Evolutionary conservation across 2,888 invertebrate species (phyloP).

Genomic region (Plusia festucae): DNA sequence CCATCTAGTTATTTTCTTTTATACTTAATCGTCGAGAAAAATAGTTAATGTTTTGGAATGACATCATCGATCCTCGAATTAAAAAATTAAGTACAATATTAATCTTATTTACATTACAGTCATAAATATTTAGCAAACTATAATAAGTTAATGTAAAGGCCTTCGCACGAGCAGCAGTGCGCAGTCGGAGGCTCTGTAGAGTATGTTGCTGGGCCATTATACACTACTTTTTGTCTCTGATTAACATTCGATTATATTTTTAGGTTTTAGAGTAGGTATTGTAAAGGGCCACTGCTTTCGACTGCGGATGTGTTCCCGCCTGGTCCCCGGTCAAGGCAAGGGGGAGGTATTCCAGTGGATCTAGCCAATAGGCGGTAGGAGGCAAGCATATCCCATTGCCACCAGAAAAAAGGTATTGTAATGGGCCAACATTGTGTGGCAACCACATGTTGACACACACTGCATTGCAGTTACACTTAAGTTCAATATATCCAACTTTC

Average conservation of each 20-base stretch:
- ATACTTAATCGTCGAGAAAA: background rate
- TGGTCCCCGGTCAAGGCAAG: background rate
- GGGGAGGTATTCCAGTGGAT: background rate
- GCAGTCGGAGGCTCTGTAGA: conserved; percentile 47
- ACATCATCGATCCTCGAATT: conserved; percentile 73
- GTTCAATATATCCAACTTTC: conserved; percentile 37
- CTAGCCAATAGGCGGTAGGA: background rate
- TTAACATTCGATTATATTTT: background rate
- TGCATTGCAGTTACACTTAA: conserved; percentile 72
- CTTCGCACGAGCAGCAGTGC: conserved; percentile 65
- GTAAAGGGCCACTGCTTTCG: background rate
- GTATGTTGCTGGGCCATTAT: conserved; percentile 11
- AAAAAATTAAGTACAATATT: conserved; percentile 85
- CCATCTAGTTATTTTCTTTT: background rate
- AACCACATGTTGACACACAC: conserved; percentile 63
- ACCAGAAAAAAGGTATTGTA: background rate
- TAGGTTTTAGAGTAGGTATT: background rate
- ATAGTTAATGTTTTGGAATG: conserved; percentile 16
- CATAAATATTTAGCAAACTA: conserved; percentile 79
- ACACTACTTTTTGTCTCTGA: background rate
- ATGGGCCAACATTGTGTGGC: conserved; percentile 20
- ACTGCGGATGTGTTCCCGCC: background rate
- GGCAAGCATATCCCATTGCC: background rate
- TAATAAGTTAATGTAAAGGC: conserved; percentile 80
- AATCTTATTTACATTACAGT: conserved; percentile 84